Evolutionary conservation across 2,113 vertebrate genomes (phyloP).

Genomic region (Paramisgurnus dabryanus): DNA sequence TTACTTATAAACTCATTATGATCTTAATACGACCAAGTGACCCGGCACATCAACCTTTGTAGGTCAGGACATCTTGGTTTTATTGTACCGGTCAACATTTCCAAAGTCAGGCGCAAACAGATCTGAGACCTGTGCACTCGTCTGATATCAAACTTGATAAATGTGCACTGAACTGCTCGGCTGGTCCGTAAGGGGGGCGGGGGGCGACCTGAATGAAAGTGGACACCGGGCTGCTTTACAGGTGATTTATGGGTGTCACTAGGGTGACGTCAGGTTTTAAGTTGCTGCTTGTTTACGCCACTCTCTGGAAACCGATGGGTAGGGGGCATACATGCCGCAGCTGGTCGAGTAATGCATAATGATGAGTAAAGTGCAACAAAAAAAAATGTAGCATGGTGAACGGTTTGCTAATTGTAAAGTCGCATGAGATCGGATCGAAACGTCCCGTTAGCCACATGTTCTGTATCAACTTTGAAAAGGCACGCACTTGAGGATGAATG

Average conservation of each 20-base stretch:
- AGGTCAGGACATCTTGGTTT: constrained; percentile 14
- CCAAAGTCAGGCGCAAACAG: constrained; percentile 17
- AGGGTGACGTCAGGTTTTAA: constrained; percentile 41
- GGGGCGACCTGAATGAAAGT: background rate
- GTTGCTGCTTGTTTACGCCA: constrained; percentile 33
- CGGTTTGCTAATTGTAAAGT: too few species aligned
- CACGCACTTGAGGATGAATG: too few species aligned
- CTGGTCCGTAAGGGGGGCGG: background rate
- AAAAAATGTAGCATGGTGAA: background rate
- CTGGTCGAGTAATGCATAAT: constrained; percentile 5
- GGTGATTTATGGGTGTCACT: constrained; percentile 44
- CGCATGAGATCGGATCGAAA: too few species aligned
- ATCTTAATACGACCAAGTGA: too few species aligned
- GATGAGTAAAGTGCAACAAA: background rate
- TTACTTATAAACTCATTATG: too few species aligned
- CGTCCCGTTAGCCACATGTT: too few species aligned
- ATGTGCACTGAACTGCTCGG: background rate
- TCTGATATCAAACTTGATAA: constrained; percentile 37
- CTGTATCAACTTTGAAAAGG: too few species aligned
- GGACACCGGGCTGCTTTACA: constrained; percentile 14
- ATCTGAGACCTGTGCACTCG: background rate
- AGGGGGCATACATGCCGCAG: background rate
- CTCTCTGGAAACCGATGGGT: constrained; percentile 35
- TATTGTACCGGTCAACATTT: constrained; percentile 7
- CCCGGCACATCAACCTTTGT: too few species aligned